These are phyloP conservation scores for Dyspetes luteomarginatus DNA, from an alignment of 2,888 invertebrate genomes.

Conservation along the genomic window DNA sequence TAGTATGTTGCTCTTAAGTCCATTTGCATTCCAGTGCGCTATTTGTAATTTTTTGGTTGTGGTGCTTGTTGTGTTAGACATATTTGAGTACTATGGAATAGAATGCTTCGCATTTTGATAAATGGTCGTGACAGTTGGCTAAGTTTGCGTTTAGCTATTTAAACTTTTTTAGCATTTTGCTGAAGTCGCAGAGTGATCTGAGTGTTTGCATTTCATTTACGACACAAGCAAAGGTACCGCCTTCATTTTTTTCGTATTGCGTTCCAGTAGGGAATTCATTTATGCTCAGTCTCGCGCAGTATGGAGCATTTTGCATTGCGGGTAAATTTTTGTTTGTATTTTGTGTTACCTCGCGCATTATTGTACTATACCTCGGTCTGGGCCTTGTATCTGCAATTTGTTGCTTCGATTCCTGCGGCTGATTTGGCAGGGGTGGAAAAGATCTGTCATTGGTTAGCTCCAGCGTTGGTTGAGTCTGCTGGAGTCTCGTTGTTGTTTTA, in stretches of 20 bases:
- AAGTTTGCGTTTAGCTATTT: slow-evolving; percentile 14
- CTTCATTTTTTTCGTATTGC: neutral
- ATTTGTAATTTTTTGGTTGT: slow-evolving; percentile 11
- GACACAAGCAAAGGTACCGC: neutral
- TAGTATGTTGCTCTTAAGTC: slow-evolving; percentile 37
- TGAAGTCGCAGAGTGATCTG: slow-evolving; percentile 11
- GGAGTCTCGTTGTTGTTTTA: no score
- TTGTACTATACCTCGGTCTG: no score
- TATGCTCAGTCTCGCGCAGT: no score
- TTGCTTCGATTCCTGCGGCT: no score
- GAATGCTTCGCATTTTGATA: neutral
- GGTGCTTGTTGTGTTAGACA: neutral
- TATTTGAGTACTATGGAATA: neutral
- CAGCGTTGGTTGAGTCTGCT: no score
- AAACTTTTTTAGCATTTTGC: slow-evolving; percentile 25
- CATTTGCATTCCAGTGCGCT: slow-evolving; percentile 62
- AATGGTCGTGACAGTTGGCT: neutral
- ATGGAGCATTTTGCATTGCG: no score
- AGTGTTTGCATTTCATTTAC: slow-evolving; percentile 3
- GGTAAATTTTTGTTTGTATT: no score
- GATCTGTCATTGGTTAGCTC: no score
- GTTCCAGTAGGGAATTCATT: no score
- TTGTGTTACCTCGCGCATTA: no score
- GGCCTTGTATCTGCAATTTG: no score
- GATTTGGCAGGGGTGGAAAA: no score